Base-by-base conservation (phyloP, 1,140 invertebrate genomes). In the Oryzaephilus surinamensis region DNA sequence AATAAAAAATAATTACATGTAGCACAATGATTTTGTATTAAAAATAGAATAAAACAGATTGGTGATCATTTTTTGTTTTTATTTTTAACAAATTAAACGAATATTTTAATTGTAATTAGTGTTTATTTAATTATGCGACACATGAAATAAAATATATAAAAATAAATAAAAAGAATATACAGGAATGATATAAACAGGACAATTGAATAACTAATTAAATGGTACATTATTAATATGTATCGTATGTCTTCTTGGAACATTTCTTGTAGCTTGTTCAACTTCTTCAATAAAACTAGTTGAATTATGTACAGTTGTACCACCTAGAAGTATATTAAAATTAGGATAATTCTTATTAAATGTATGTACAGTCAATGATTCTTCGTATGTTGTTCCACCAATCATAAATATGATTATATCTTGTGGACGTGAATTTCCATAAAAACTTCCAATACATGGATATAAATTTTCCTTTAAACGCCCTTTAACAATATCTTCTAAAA, bases 301-400 rank as follows among this genome's bases (percentile, higher is more conserved):
- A 64, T 97, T 99, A 57, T 96, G 94, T 18, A 98, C 72, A 1
- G 76, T 81, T 4, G 91, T 95, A 23, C 89, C 90, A 17, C 93
- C 94, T 0, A 97, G 66, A 36, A 97, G 70, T 17, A 97, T 76
- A 52, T 79, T 74, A 20, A 84, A 78, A 4, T 80, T 81, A 8
- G 77, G 72, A 54, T 78, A 75, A 47, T 70, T 68, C 65, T 81
- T 74, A 65, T 97, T 89, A 41, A 94, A 65, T 58, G 48, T 77
- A 63, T 97, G 77, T 5, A 97, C 81, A 29, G 79, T 74, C 3
- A 89, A 60, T 2, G 92, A 83, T 68, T 99, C 96, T 64, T 97
- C 96, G 57, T 95, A 98, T 0, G 96, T 99, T 12, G 81, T 73
- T n/a, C 96, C 96, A 13, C 96, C 96, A 45, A 98, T 76, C 12